These are phyloP conservation scores for Lysandra bellargus DNA, from an alignment of 2,888 invertebrate genomes.

Conservation along the genomic window DNA sequence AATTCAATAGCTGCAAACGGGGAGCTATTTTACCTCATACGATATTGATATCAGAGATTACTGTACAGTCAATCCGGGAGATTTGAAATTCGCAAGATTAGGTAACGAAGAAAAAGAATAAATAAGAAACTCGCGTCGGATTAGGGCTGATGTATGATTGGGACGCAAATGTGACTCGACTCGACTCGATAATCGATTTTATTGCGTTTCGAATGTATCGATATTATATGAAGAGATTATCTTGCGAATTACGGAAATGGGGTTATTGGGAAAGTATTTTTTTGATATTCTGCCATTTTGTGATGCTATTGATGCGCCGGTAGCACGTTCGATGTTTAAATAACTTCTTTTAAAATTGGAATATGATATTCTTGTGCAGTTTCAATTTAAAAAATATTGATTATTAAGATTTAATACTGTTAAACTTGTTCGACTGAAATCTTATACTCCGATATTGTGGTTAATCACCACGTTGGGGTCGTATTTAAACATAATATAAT, in stretches of 20 bases:
- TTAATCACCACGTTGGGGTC: too few relatives aligned
- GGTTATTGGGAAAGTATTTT: constrained; percentile 20
- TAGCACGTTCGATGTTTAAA: not conserved
- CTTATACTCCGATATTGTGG: too few relatives aligned
- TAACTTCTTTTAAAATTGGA: not conserved
- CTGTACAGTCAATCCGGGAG: constrained; percentile 5
- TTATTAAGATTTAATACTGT: too few relatives aligned
- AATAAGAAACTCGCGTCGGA: constrained; percentile 17
- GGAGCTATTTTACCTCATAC: not conserved
- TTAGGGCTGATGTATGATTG: constrained; percentile 26
- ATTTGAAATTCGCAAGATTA: constrained; percentile 16
- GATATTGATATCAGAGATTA: constrained; percentile 14
- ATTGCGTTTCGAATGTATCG: constrained; percentile 26
- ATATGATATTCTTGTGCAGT: not conserved
- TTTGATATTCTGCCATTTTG: constrained; percentile 10
- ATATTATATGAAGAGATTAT: constrained; percentile 22
- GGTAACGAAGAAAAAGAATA: constrained; percentile 17
- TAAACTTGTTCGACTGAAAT: too few relatives aligned
- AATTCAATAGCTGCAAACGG: not conserved
- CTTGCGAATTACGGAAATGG: constrained; percentile 11
- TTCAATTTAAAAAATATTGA: too few relatives aligned
- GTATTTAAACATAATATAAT: too few relatives aligned
- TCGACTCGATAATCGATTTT: constrained; percentile 12
- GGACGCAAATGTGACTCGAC: constrained; percentile 13
- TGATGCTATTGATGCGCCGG: not conserved